Evolutionary conservation across 64 coral and sea anemone species (phyloP).

Genomic region (Acropora yongei): DNA sequence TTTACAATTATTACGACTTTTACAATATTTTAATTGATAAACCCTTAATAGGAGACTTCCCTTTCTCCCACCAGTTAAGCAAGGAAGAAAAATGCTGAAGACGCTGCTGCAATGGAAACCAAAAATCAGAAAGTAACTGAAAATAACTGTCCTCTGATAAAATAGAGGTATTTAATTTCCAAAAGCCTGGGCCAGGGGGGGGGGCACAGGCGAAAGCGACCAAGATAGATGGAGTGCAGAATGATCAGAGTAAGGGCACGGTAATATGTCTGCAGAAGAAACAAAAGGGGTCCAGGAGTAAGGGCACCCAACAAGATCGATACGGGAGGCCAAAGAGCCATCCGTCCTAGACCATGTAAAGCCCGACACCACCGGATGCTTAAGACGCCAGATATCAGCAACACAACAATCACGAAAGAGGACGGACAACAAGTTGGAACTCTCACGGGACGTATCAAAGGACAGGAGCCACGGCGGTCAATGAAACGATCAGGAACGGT

Average conservation of each 20-base stretch:
- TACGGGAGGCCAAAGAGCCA: neutral
- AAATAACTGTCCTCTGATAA: neutral
- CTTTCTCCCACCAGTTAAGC: neutral
- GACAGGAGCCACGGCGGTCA: too few relatives aligned
- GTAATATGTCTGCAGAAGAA: neutral
- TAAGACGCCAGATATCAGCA: neutral
- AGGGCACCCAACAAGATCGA: neutral
- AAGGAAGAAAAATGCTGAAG: neutral
- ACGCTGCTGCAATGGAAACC: neutral
- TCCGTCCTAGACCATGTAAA: neutral
- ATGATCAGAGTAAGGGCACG: constrained; percentile 62
- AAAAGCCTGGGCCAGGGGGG: constrained; percentile 20
- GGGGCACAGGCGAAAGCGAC: neutral
- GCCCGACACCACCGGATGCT: neutral
- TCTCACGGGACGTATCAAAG: neutral
- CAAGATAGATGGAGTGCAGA: neutral
- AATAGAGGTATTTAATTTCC: constrained; percentile 13
- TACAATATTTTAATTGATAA: neutral
- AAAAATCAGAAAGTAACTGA: neutral
- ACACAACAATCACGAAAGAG: neutral
- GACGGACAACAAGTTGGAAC: neutral
- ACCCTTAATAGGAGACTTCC: neutral
- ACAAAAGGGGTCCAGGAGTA: neutral
- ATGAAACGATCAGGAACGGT: too few relatives aligned
- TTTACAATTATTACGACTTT: too few relatives aligned